These are phyloP conservation scores for Tupiocoris notatus DNA, from an alignment of 2,888 invertebrate genomes.

Conservation along the genomic window DNA sequence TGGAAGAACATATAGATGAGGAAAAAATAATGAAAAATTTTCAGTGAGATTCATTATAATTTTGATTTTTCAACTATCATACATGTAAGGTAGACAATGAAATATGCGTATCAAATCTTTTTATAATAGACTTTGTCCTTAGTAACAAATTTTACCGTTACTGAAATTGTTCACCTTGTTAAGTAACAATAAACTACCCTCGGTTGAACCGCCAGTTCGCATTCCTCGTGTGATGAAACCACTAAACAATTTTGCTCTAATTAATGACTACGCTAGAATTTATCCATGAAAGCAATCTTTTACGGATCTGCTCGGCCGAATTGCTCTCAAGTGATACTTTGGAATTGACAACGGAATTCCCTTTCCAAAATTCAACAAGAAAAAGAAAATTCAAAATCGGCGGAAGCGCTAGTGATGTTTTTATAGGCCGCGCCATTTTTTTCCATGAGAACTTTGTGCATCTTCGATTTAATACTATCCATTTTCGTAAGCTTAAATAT, in stretches of 20 bases:
- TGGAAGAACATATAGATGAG: no score
- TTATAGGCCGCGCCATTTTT: background rate
- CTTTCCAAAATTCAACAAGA: no score
- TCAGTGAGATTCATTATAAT: background rate
- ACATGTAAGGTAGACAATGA: background rate
- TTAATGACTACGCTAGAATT: background rate
- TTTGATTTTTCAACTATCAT: background rate
- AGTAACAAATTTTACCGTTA: background rate
- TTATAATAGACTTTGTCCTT: background rate
- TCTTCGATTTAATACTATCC: no score
- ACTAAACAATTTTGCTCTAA: background rate
- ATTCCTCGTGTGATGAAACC: background rate
- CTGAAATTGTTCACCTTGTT: background rate
- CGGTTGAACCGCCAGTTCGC: background rate
- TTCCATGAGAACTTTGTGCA: background rate
- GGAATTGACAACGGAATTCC: background rate
- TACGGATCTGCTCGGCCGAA: background rate
- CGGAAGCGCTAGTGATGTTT: background rate
- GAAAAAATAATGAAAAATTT: no score
- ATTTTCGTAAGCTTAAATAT: no score
- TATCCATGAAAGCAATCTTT: background rate
- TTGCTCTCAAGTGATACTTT: background rate
- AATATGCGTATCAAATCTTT: background rate
- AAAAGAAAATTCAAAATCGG: no score
- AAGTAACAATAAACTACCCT: background rate